Conservation (phyloP, 2,797 vertebrate species). For the Myripristis jacobus region DNA sequence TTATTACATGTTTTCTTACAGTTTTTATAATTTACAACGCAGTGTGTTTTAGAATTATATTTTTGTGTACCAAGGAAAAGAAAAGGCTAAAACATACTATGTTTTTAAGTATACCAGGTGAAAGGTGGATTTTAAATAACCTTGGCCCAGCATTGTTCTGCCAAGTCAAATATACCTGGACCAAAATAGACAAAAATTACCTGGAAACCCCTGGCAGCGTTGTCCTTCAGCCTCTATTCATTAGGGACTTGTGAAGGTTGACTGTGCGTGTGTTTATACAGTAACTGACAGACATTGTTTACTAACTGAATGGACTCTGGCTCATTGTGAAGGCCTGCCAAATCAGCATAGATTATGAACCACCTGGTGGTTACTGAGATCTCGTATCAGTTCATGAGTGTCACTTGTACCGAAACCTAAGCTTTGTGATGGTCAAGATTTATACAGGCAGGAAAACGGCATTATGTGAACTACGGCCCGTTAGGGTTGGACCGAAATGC, state of each 20-base stretch:
- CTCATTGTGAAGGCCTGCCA: conserved; percentile 39
- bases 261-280: conserved; percentile 50
- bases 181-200: conserved; percentile 55
- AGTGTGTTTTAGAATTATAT: conserved; percentile 1
- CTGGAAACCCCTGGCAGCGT: conserved; percentile 29
- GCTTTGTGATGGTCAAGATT: conserved; percentile 24
- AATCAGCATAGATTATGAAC: conserved; percentile 27
- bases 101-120: conserved; percentile 33
- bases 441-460: background rate
- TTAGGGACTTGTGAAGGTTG: conserved; percentile 31
- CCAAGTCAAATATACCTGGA: conserved; percentile 48
- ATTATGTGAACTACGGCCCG: background rate
- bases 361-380: conserved; percentile 17
- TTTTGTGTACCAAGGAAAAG: background rate
- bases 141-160: conserved; percentile 28
- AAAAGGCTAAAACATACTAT: conserved; percentile 14
- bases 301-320: conserved; percentile 57
- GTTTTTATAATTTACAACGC: background rate
- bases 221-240: conserved; percentile 29
- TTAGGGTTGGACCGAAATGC: background rate
- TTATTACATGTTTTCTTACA: too few relatives aligned
- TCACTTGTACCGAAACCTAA: conserved; percentile 13
- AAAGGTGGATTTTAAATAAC: conserved; percentile 43
- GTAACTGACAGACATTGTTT: conserved; percentile 47
- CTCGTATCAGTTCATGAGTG: conserved; percentile 8